Base-by-base conservation (phyloP, 2,888 invertebrate genomes). In the Incurvaria masculella region DNA sequence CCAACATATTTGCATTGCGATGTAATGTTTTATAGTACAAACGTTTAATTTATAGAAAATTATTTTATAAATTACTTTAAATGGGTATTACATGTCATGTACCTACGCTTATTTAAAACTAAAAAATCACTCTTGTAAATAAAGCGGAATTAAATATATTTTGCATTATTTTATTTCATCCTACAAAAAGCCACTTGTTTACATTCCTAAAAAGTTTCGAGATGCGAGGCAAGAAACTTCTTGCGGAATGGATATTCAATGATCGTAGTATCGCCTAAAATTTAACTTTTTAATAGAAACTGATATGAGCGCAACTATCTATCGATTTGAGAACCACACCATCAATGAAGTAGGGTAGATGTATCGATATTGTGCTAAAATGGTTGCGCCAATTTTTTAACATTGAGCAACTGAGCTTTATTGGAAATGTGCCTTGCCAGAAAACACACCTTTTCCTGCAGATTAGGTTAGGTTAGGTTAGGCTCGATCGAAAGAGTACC, bases 71-170 rank as follows among this genome's bases (percentile, higher is more conserved):
- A 70, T 70, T 73, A 72, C 73, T 71, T 69, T 66, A 74, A 74
- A 74, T 75, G 73, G n/a, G n/a, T n/a, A n/a, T 72, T 76, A 78
- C 4, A 33, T 71, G 78, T 73, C 74, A 74, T 76, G 73, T 76
- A 33, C 33, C 33, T 33, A 78, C 76, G 78, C 76, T 78, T 78
- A 78, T 78, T 78, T 74, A 74, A 75, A 75, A 72, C 70, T 68
- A 69, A 74, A 74, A 73, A 72, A 72, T 73, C 75, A 74, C 74
- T 65, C 67, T 65, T 78, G 78, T 78, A 78, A 78, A 78, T 78
- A 78, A 66, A 78, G 68, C 71, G 76, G 71, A n/a, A n/a, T n/a
- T 69, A 72, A 71, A 67, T 74, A 75, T 76, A 74, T 67, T 69
- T 51, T 52, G 18, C 46, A 49, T 54, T 56, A 57, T 69, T 65